Evolutionary conservation across 2,797 vertebrate species (phyloP).

Genomic region (Gallinago solitaria): DNA sequence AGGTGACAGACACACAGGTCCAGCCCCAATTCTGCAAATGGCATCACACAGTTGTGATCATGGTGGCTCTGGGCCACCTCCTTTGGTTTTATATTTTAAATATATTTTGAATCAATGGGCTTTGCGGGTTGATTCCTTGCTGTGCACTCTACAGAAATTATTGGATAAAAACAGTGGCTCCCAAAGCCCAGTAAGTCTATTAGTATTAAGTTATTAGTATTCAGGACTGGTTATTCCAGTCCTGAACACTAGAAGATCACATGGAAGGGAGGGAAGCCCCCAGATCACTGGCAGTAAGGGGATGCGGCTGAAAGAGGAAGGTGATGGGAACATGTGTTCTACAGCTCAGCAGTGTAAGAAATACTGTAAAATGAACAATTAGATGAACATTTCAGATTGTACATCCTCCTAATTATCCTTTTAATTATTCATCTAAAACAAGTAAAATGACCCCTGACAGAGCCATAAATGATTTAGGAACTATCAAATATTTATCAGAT

Average conservation of each 20-base stretch:
- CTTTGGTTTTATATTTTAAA: background rate
- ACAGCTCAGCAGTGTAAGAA: constrained; percentile 44
- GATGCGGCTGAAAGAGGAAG: background rate
- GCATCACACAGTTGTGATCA: background rate
- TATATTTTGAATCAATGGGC: background rate
- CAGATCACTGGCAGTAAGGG: background rate
- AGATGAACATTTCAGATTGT: constrained; percentile 83
- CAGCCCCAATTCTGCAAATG: background rate
- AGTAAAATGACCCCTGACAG: constrained; percentile 89
- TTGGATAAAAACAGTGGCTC: background rate
- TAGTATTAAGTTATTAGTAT: too few relatives aligned
- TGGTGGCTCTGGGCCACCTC: background rate
- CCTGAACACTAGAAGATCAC: background rate
- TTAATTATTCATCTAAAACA: constrained; percentile 92
- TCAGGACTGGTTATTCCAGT: background rate
- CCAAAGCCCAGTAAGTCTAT: background rate
- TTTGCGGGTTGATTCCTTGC: background rate
- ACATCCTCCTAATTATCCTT: constrained; percentile 80
- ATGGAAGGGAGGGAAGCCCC: background rate
- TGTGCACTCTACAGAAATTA: background rate
- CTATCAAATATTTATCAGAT: constrained; percentile 85
- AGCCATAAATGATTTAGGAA: constrained; percentile 87
- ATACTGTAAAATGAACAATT: constrained; percentile 82
- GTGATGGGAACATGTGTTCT: constrained; percentile 22
- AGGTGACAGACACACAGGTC: background rate